Percentiles rank a stretch among this genome's conserved stretches.
Conservation (phyloP, 2,113 vertebrate genomes). For the Myocastor coypus region DNA sequence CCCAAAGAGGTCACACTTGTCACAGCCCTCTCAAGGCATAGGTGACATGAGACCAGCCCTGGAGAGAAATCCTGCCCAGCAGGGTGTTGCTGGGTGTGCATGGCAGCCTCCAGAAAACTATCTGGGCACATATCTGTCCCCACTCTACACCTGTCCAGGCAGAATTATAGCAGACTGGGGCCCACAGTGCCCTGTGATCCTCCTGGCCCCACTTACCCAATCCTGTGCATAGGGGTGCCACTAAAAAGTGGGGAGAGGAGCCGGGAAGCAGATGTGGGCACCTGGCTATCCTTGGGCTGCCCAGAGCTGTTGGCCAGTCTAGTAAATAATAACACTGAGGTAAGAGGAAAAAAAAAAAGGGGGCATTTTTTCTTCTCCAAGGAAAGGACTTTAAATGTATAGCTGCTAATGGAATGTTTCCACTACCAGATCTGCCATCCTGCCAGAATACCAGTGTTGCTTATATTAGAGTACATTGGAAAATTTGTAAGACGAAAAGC, state of each 20-base stretch:
- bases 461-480: too few species aligned
- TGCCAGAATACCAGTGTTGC: too few species aligned
- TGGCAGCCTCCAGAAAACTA: rapidly evolving
- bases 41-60: rapidly evolving
- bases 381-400: too few species aligned
- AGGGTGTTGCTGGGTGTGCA: neutral
- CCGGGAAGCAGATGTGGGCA: rapidly evolving
- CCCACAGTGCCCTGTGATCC: neutral
- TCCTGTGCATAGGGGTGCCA: neutral
- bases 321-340: too few species aligned
- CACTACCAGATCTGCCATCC: too few species aligned
- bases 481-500: too few species aligned
- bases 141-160: neutral
- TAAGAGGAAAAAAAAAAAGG: too few species aligned
- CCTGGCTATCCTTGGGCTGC: neutral
- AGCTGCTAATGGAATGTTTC: too few species aligned
- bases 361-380: too few species aligned
- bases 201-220: neutral
- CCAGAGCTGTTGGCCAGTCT: neutral
- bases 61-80: neutral
- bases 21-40: neutral
- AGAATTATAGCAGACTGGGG: neutral
- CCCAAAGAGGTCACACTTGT: rapidly evolving
- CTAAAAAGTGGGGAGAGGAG: neutral
- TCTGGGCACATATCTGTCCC: neutral